Evolutionary conservation across 1,140 invertebrate genomes (phyloP), one percentile per base, ranked within the genome.

Genomic region (Helicoverpa zea): DNA sequence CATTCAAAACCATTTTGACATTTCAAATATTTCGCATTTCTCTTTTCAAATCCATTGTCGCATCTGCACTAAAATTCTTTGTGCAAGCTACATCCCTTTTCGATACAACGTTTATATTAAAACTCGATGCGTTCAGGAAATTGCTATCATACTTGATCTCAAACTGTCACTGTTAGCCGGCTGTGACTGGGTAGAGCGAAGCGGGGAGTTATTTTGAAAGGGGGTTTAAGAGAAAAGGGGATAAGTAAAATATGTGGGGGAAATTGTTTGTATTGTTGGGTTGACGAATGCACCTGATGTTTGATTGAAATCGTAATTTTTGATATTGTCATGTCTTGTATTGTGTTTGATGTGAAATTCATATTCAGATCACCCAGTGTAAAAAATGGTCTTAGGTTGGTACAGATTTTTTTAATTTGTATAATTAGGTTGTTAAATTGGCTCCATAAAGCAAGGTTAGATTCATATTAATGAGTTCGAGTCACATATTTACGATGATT

Each of bases 141-240:
- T 90, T 90, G 86, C 86, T 87, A 85, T 89, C 88, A 88, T 85
- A 88, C 82, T 88, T 90, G 86, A 89, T 87, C 86, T 87, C 86
- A 87, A 90, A 87, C 83, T 89, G 84, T 87, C 88, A 86, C 73
- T 86, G 64, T 23, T 54, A 14, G 79, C 10, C 35, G 51, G 29
- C 18, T 10, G 63, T 14, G 5, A 52, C 61, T 51, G 54, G 75
- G 66, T 13, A 76, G 9, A 63, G 77, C 77, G 76, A 30, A 82
- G 84, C 80, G 84, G 68, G 49, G 61, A 64, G 1, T 43, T 9
- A 64, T n/a, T 43, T 64, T 63, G 12, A n/a, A 35, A 35, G n/a
- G 14, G 63, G 35, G 16, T 12, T 68, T n/a, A 64, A 43, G 29
- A 2, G 7, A 35, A 49, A 18, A 12, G 43, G 43, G 14, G 43